Evolutionary conservation across 35 echinoderm and acorn worm species (phyloP).

Genomic region (Hemicentrotus pulcherrimus): DNA sequence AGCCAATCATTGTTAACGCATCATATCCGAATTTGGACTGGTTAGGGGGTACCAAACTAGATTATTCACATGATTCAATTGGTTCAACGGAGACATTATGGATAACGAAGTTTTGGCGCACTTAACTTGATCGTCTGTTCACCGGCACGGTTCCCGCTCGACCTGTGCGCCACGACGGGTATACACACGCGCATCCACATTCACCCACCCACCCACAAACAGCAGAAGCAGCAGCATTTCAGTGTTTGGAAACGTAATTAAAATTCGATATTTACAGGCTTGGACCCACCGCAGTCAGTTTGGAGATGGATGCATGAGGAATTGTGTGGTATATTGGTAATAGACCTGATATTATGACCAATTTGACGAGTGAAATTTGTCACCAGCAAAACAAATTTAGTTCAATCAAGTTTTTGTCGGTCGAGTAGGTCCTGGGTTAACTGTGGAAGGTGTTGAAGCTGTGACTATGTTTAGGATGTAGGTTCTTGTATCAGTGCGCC

Average conservation of each 20-base stretch:
- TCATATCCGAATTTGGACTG: conserved; percentile 40
- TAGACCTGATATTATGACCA: conserved; percentile 11
- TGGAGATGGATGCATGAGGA: background rate
- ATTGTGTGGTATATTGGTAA: background rate
- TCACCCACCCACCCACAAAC: background rate
- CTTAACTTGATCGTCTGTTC: conserved; percentile 10
- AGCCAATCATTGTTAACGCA: conserved; percentile 49
- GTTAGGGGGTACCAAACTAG: conserved; percentile 39
- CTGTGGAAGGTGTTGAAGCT: background rate
- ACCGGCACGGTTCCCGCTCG: background rate
- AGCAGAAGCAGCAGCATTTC: background rate
- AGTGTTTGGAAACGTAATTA: conserved; percentile 31
- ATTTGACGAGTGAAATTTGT: conserved; percentile 43
- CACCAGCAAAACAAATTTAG: conserved; percentile 39
- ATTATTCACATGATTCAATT: conserved; percentile 50
- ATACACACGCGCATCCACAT: background rate
- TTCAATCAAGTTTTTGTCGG: conserved; percentile 41
- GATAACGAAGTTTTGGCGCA: conserved; percentile 33
- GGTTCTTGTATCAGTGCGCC: background rate
- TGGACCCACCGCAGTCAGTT: background rate
- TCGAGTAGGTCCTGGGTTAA: background rate
- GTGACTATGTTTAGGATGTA: background rate
- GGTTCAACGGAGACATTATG: conserved; percentile 26
- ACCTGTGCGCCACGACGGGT: background rate
- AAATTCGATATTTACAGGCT: conserved; percentile 40